A percentile compares a stretch with the other conserved stretches of the same genome.
These are phyloP conservation scores for Entosphenus tridentatus DNA, from an alignment of 2,113 vertebrate species.

Conservation along the genomic window DNA sequence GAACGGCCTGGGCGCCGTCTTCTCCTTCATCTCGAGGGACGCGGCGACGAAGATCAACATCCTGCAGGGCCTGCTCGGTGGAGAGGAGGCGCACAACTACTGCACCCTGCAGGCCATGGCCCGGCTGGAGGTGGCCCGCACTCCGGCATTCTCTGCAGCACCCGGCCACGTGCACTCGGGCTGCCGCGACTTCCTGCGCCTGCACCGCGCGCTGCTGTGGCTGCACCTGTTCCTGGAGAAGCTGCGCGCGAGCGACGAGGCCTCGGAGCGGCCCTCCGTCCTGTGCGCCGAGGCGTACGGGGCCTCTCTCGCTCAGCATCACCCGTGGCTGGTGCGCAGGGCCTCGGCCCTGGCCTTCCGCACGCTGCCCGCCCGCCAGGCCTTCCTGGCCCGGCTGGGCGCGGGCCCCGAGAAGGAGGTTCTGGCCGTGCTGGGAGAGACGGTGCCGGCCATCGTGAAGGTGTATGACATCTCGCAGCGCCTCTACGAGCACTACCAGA, in stretches of 20 bases:
- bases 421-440: conserved; percentile 37
- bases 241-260: conserved; percentile 25
- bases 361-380: conserved; percentile 30
- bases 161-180: conserved; percentile 30
- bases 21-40: conserved; percentile 67
- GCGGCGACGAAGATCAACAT: conserved; percentile 49
- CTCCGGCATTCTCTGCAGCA: too few relatives aligned
- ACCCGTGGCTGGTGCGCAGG: conserved; percentile 56
- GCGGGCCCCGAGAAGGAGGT: conserved; percentile 41
- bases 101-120: conserved; percentile 53
- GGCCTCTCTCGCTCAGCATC: conserved; percentile 42
- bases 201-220: conserved; percentile 66
- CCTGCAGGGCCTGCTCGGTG: conserved; percentile 24
- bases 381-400: conserved; percentile 61
- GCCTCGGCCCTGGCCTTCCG: conserved; percentile 42
- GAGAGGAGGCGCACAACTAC: conserved; percentile 27
- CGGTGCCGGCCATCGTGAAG: conserved; percentile 34
- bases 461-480: conserved; percentile 54
- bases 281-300: conserved; percentile 63
- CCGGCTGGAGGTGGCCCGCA: conserved; percentile 25
- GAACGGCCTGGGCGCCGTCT: conserved; percentile 47
- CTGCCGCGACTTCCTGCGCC: conserved; percentile 60
- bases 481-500: conserved; percentile 29
- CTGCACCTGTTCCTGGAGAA: conserved; percentile 74
- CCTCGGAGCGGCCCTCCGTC: conserved; percentile 30